Evolutionary conservation across 2,888 invertebrate genomes (phyloP), one percentile per base, ranked within the genome.

Genomic region (Eilema depressum): DNA sequence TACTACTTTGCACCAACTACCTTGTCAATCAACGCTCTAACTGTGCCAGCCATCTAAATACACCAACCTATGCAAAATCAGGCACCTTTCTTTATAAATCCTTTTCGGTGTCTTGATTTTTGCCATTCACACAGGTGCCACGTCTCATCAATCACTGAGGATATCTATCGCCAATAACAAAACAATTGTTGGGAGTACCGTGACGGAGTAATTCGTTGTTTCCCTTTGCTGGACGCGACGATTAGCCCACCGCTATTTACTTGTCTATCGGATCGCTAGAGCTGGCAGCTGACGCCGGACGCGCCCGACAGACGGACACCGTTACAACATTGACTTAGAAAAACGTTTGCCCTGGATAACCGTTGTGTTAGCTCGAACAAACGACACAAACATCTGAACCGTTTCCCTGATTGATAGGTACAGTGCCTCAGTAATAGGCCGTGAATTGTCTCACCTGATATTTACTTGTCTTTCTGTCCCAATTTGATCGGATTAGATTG

Each of bases 191-290:
- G 90, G 91, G 86, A 89, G 86, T 85, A 85, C 86, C 87, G 93
- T 94, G 94, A 95, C 93, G 89, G 84, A 88, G 93, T 95, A 95
- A 95, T 95, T 93, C 94, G 91, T 91, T 90, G 93, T 95, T 95
- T 95, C 95, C 95, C 93, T 92, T n/a, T 89, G 82, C 90, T 89
- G 87, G 91, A 90, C 89, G 92, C 93, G 94, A 94, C 95, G 94
- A 95, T 95, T 95, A 95, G 91, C 88, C 89, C 84, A 89, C 89
- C 92, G 92, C 95, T 93, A 95, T 95, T 95, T 95, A 94, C 90
- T 94, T 95, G 95, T 95, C 95, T 90, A 90, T 93, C 93, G 85
- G 85, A 84, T 85, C 82, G 85, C 87, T 85, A 83, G 90, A 92
- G 89, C 90, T 93, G 95, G 93, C 95, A 95, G 93, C 94, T 94